These are phyloP conservation scores for Propithecus coquereli DNA, from an alignment of 2,113 vertebrate genomes.

Conservation along the genomic window DNA sequence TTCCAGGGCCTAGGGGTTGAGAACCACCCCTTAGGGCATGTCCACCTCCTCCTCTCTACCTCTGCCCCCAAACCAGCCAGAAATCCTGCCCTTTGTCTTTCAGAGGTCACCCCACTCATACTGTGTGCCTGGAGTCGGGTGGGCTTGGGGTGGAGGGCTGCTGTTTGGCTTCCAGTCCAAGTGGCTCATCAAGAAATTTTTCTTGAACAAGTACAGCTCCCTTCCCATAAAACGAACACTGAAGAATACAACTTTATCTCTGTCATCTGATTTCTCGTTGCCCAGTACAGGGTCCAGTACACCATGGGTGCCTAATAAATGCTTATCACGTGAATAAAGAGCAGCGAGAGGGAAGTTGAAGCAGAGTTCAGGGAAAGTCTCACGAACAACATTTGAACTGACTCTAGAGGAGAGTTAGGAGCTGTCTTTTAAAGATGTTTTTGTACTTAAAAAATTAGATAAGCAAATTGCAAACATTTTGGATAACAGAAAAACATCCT, in stretches of 20 bases:
- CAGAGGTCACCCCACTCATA: neutral
- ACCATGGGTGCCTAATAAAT: neutral
- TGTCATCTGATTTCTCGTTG: neutral
- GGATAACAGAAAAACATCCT: neutral
- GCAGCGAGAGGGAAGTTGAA: neutral
- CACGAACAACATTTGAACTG: neutral
- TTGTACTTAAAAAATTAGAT: neutral
- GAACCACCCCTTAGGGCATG: no score
- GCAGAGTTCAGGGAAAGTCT: neutral
- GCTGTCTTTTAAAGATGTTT: slow-evolving; percentile 18
- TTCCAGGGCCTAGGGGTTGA: no score
- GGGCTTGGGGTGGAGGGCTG: neutral
- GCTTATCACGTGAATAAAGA: neutral
- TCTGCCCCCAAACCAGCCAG: neutral
- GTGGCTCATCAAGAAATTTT: neutral
- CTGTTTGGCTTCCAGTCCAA: neutral
- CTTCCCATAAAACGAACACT: neutral
- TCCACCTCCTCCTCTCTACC: neutral
- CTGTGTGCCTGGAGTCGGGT: neutral
- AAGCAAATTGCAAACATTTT: neutral
- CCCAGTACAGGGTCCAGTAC: neutral
- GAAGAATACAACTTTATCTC: neutral
- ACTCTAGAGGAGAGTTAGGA: neutral
- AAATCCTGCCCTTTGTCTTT: neutral
- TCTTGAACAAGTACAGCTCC: neutral